Evolutionary conservation across 2,888 invertebrate species (phyloP).

Genomic region (Mesochorus sp.): DNA sequence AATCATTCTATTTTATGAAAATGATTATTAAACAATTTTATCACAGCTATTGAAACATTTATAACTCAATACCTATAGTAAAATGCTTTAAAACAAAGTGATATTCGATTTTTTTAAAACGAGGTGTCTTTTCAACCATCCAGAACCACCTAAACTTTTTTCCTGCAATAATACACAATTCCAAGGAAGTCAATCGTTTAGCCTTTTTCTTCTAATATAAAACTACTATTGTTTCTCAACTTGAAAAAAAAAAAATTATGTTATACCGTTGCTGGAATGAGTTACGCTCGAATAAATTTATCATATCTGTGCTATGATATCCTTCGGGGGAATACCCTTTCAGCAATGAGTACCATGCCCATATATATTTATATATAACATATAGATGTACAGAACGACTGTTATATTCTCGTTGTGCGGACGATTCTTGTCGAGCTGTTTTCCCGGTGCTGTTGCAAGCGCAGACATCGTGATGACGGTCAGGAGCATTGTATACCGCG

Average conservation of each 20-base stretch:
- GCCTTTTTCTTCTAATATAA: background rate
- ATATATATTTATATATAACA: background rate
- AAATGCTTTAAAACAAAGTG: too few relatives aligned
- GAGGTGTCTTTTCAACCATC: too few relatives aligned
- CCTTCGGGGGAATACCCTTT: background rate
- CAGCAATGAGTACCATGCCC: constrained; percentile 2
- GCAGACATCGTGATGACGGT: background rate
- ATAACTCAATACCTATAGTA: too few relatives aligned
- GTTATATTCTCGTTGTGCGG: background rate
- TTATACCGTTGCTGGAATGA: background rate
- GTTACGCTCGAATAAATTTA: constrained; percentile 35
- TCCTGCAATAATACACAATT: too few relatives aligned
- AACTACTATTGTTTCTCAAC: constrained; percentile 1
- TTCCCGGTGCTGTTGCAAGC: too few relatives aligned
- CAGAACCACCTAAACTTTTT: too few relatives aligned
- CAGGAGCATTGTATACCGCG: background rate
- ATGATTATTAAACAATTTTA: too few relatives aligned
- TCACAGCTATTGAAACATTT: too few relatives aligned
- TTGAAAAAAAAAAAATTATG: background rate
- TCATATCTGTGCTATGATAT: constrained; percentile 16
- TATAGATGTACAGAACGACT: too few relatives aligned
- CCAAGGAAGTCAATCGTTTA: too few relatives aligned
- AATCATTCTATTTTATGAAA: too few relatives aligned
- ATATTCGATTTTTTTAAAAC: too few relatives aligned
- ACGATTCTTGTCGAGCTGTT: background rate